Conservation (phyloP, 2,113 vertebrate genomes). For the Leptobrachium leishanense region DNA sequence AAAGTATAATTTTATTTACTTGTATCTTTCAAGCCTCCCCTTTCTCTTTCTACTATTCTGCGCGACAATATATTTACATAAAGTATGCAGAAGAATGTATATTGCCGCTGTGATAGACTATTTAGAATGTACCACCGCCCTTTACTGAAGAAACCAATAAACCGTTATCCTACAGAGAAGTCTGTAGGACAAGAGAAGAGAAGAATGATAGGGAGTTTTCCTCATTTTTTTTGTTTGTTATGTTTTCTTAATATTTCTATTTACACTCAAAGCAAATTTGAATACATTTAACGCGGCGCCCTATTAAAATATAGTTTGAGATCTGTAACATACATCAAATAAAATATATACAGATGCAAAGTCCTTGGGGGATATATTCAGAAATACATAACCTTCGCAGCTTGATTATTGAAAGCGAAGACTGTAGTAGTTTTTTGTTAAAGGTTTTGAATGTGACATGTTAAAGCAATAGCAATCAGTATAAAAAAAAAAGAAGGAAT, state of each 20-base stretch:
- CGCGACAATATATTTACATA: no score
- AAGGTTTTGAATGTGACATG: constrained; percentile 8
- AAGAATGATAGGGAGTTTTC: no score
- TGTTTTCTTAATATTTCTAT: neutral
- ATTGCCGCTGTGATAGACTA: neutral
- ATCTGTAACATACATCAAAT: neutral
- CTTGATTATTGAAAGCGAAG: neutral
- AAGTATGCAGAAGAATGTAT: no score
- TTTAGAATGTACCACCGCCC: neutral
- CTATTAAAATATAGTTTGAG: neutral
- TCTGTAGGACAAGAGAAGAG: no score
- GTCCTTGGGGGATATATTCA: neutral
- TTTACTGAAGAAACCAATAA: neutral
- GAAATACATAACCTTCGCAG: neutral
- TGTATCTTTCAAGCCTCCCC: no score
- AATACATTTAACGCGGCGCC: neutral
- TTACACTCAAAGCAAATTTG: neutral
- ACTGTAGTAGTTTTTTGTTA: constrained; percentile 2
- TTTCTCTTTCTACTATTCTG: no score
- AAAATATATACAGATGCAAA: neutral
- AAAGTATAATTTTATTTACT: no score
- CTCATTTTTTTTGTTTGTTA: no score
- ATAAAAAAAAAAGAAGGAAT: constrained; percentile 53
- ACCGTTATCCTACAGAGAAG: neutral
- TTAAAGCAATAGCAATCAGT: constrained; percentile 59